These are phyloP conservation scores for Nomada ruficornis DNA, from an alignment of 2,888 invertebrate species.

Conservation along the genomic window DNA sequence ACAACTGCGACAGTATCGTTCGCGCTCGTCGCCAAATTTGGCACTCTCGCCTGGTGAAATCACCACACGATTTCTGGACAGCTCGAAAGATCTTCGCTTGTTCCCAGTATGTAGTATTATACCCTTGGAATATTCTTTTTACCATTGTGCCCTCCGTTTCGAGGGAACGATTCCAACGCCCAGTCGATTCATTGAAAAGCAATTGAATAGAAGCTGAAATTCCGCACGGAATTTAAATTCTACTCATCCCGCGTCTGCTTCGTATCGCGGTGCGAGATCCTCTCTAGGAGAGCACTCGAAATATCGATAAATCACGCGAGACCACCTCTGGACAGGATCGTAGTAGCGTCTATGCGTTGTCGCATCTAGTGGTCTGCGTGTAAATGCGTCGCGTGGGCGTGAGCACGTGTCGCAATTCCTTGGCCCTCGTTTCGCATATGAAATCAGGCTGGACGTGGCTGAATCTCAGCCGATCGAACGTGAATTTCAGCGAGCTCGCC, in stretches of 20 bases:
- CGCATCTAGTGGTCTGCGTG: constrained; percentile 19
- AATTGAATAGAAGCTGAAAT: too few species aligned
- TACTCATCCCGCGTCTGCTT: background rate
- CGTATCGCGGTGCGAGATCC: background rate
- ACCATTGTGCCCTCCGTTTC: too few species aligned
- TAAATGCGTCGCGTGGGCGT: constrained; percentile 71
- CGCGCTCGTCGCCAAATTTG: constrained; percentile 8
- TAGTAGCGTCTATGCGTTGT: constrained; percentile 13
- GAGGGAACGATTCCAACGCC: too few species aligned
- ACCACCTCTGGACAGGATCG: constrained; percentile 46
- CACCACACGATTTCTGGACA: background rate
- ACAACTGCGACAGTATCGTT: constrained; percentile 22
- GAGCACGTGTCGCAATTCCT: constrained; percentile 72
- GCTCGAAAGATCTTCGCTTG: too few species aligned
- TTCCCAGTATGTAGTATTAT: too few species aligned
- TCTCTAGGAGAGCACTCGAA: background rate
- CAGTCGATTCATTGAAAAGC: too few species aligned
- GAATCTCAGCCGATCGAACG: constrained; percentile 64
- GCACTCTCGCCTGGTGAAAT: constrained; percentile 1
- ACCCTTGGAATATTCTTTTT: too few species aligned
- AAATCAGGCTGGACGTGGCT: constrained; percentile 45
- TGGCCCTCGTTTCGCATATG: constrained; percentile 34
- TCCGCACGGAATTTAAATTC: too few species aligned
- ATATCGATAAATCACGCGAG: constrained; percentile 55
- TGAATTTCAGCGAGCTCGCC: constrained; percentile 53